Evolutionary conservation across 2,888 invertebrate species (phyloP).

Genomic region (Sinohyriopsis cumingii): DNA sequence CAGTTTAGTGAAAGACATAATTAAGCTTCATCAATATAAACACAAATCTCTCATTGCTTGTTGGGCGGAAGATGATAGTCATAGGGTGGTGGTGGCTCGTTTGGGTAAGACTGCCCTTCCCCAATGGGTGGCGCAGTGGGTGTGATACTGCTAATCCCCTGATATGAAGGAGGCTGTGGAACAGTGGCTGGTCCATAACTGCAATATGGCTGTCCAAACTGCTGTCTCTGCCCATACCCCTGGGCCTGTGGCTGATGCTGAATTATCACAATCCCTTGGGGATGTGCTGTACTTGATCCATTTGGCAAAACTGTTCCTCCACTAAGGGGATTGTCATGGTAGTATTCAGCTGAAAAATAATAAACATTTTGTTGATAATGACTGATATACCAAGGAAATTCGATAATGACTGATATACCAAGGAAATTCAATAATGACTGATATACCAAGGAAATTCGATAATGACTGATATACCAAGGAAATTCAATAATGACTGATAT

Average conservation of each 20-base stretch:
- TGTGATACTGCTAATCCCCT: too few relatives aligned
- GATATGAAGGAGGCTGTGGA: too few relatives aligned
- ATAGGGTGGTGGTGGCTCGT: too few relatives aligned
- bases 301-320: conserved; percentile 13
- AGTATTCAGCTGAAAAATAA: conserved; percentile 47
- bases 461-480: neutral
- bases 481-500: neutral
- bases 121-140: too few relatives aligned
- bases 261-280: conserved; percentile 1
- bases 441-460: neutral
- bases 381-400: neutral
- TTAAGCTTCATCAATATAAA: too few relatives aligned
- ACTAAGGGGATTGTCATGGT: conserved; percentile 45
- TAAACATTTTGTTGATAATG: neutral
- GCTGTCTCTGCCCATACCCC: conserved; percentile 1
- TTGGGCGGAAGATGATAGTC: too few relatives aligned
- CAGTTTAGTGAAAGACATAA: too few relatives aligned
- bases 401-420: neutral
- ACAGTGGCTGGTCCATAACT: too few relatives aligned
- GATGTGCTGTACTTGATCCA: neutral
- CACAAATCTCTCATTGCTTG: too few relatives aligned
- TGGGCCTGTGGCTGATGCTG: conserved; percentile 7
- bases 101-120: too few relatives aligned
- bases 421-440: neutral
- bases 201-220: too few relatives aligned